Percentiles rank a stretch among this genome's conserved stretches.
Conservation (phyloP, 2,888 invertebrate species). For the Drosophila infuscata region DNA sequence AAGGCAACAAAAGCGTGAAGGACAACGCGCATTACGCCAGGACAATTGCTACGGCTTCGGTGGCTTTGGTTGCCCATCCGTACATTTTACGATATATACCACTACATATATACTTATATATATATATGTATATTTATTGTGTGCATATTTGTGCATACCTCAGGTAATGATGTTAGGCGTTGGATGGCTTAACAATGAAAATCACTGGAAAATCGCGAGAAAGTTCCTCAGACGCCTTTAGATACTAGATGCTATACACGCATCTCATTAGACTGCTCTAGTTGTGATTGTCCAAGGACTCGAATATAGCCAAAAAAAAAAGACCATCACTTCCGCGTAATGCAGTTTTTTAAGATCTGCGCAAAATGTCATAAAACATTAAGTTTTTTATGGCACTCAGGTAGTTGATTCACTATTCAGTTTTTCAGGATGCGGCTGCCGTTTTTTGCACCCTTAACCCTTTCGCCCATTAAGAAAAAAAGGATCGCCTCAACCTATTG, state of each 20-base stretch:
- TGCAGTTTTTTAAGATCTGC: conserved; percentile 47
- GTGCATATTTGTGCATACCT: conserved; percentile 28
- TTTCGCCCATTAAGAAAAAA: conserved; percentile 75
- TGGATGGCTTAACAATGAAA: conserved; percentile 67
- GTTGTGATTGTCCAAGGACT: conserved; percentile 62
- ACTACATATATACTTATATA: neutral
- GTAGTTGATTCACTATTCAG: conserved; percentile 32
- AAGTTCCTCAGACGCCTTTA: conserved; percentile 39
- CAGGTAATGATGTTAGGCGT: conserved; percentile 51
- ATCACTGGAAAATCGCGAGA: conserved; percentile 73
- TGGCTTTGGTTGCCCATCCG: conserved; percentile 26
- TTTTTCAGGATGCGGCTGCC: conserved; percentile 19
- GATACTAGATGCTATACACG: conserved; percentile 7
- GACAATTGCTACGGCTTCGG: conserved; percentile 48
- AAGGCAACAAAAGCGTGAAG: conserved; percentile 70
- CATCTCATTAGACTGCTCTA: conserved; percentile 61
- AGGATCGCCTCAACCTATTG: conserved; percentile 3
- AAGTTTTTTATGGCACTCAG: conserved; percentile 64
- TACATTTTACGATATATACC: conserved; percentile 40
- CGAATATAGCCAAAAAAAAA: neutral
- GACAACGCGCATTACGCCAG: conserved; percentile 61
- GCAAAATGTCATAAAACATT: conserved; percentile 63
- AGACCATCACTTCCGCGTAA: conserved; percentile 70
- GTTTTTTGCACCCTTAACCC: conserved; percentile 73
- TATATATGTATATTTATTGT: neutral